Evolutionary conservation across 2,113 vertebrate genomes (phyloP).

Genomic region (Corythornis vintsioides): DNA sequence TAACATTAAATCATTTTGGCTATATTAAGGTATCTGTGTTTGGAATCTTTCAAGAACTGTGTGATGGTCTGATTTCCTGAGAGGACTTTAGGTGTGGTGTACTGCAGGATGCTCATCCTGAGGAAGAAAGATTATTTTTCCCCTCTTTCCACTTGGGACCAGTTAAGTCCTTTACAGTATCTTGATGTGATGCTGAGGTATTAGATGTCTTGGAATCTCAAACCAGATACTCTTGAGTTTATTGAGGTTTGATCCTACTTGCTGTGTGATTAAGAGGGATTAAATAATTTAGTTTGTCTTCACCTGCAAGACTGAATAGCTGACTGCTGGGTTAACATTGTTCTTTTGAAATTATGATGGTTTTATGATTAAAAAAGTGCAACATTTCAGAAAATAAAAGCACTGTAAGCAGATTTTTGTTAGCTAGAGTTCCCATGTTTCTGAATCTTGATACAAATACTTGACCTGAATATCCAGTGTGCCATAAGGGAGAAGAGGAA

Average conservation of each 20-base stretch:
- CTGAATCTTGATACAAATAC: background rate
- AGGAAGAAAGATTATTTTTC: background rate
- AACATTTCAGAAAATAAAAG: background rate
- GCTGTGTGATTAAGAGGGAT: background rate
- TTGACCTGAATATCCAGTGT: background rate
- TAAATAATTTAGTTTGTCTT: background rate
- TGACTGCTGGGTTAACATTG: background rate
- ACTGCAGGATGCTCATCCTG: background rate
- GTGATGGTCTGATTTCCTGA: background rate
- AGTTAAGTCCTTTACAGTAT: background rate
- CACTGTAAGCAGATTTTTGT: background rate
- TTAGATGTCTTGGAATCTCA: background rate
- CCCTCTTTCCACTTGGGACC: background rate
- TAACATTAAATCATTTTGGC: background rate
- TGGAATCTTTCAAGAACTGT: background rate
- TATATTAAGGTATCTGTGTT: background rate
- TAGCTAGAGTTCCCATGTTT: background rate
- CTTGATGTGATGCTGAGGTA: background rate
- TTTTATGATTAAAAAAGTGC: background rate
- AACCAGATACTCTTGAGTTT: background rate
- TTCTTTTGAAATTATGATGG: background rate
- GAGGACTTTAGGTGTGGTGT: background rate
- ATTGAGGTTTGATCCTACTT: background rate
- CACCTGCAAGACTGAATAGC: background rate
- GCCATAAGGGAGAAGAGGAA: background rate